Evolutionary conservation across 2,797 vertebrate genomes (phyloP), one percentile per base, ranked within the genome.

Genomic region (Tamandua tetradactyla): DNA sequence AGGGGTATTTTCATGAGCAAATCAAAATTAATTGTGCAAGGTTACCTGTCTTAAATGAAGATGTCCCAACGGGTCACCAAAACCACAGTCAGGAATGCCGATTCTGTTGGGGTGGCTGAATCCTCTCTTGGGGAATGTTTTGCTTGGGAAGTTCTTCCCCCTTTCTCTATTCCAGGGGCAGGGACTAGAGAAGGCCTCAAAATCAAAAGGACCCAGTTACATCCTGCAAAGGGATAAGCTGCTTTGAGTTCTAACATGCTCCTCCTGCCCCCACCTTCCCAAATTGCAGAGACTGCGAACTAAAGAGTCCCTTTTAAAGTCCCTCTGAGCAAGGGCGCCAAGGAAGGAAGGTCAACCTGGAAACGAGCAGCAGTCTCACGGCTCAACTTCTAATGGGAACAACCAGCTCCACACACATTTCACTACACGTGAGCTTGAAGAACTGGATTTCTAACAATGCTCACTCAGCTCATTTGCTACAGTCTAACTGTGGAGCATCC

Each of bases 91-190:
- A 40, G 35, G 22, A 71, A 47, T 15, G 10, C 62, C 10, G 5
- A 61, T 4, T n/a, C 61, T 32, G 11, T 27, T 42, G 10, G 20
- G 49, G 47, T 1, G 20, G 6, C 20, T 18, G 69, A 76, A 18
- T 9, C 23, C 2, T 7, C 61, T 32, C 62, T 25, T 1, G 2
- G 62, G 57, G 40, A 32, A n/a, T 0, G 1, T 42, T 40, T 76
- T 37, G 13, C 74, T 79, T n/a, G 32, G 47, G n/a, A 42, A 27
- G n/a, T 27, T 27, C 35, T 2, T 12, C 49, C 69, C 42, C 57
- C 32, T 40, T 11, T 8, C 5, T 9, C 0, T n/a, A 11, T 0
- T 5, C 55, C 0, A 0, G 7, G 17, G 42, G 27, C 81, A 44
- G 35, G 7, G 74, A 30, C 15, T 32, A 47, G 25, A 66, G 52